phyloP scores from a whole-genome alignment of 2,113 vertebrate species.

The Lagopus leucura region DNA sequence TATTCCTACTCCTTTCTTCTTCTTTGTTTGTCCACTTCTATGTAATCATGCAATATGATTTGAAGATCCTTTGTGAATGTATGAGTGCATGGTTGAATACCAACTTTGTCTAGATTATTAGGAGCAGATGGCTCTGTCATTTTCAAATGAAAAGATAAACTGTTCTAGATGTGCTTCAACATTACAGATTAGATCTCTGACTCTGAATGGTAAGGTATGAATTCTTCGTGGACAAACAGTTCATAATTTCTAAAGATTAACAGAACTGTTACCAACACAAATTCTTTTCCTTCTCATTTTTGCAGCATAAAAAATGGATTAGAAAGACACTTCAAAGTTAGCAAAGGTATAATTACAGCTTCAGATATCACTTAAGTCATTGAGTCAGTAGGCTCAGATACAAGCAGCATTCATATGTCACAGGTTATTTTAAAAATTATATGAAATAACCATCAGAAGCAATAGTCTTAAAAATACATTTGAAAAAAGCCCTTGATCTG shows the following conservation, averaged over 20 bases:
- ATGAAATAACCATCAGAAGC: neutral
- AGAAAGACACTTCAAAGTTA: neutral
- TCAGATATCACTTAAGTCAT: neutral
- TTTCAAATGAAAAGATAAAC: slow-evolving; percentile 30
- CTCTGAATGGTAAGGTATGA: slow-evolving; percentile 6
- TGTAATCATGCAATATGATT: slow-evolving; percentile 58
- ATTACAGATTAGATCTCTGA: slow-evolving; percentile 11
- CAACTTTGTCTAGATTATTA: slow-evolving; percentile 34
- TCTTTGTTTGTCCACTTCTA: slow-evolving; percentile 62
- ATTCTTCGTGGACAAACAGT: slow-evolving; percentile 10
- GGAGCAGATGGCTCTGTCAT: neutral
- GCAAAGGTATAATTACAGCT: neutral
- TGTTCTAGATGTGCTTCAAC: slow-evolving; percentile 35
- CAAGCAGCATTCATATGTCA: neutral
- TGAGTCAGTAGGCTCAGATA: neutral
- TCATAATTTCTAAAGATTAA: slow-evolving; percentile 26
- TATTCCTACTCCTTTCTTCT: slow-evolving; percentile 54
- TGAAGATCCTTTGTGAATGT: slow-evolving; percentile 32
- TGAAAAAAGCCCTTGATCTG: neutral
- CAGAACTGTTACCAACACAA: neutral
- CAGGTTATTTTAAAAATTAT: neutral
- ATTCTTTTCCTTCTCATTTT: neutral
- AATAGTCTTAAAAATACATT: neutral
- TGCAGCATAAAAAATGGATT: slow-evolving; percentile 6
- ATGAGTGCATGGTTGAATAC: neutral